Evolutionary conservation across 2,113 vertebrate species (phyloP), one percentile per base, ranked within the genome.

Genomic region (Notiomystis cincta): DNA sequence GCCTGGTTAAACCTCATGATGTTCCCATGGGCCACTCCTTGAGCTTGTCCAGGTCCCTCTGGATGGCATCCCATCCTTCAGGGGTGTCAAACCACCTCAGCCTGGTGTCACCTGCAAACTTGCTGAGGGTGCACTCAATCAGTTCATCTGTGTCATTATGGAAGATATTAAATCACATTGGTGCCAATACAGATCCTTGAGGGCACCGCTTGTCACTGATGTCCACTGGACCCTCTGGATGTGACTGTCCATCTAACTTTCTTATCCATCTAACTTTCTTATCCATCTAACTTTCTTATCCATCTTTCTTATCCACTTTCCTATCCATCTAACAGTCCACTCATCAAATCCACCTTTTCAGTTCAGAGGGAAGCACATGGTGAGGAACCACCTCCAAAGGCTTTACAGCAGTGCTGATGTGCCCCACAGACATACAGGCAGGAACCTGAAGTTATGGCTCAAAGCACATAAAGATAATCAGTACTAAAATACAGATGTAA

Each of bases 11-110:
- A 42, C 4, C 6, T 42, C 4, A 1, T 42, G 5, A 31, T 0
- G 1, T 27, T 72, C 35, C 40, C 42, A 1, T 23, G 8, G 18
- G 10, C n/a, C 9, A 18, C 5, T 35, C 2, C 31, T 71, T 0
- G 0, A 22, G 9, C 35, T 33, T 50, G 10, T 57, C 27, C 15
- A 13, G 9, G 22, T 50, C 27, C 27, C 50, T 65, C 51, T 33
- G 67, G 33, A 28, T 51, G 27, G 3, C 33, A 44, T 38, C 10
- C 18, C 10, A 5, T 50, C 57, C 57, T 62, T 47, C n/a, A 35
- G 13, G 40, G 53, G 40, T 64, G 22, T 22, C 21, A 50, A 15
- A 31, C 31, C 18, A 45, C 10, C 27, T 20, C 47, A 70, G 23
- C 38, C n/a, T 11, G 5, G 4, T 38, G 15, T 60, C 6, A 20